Evolutionary conservation across 92 coral and sea anemone species (phyloP), one percentile per base, ranked within the genome.

Genomic region (Ricordea florida): DNA sequence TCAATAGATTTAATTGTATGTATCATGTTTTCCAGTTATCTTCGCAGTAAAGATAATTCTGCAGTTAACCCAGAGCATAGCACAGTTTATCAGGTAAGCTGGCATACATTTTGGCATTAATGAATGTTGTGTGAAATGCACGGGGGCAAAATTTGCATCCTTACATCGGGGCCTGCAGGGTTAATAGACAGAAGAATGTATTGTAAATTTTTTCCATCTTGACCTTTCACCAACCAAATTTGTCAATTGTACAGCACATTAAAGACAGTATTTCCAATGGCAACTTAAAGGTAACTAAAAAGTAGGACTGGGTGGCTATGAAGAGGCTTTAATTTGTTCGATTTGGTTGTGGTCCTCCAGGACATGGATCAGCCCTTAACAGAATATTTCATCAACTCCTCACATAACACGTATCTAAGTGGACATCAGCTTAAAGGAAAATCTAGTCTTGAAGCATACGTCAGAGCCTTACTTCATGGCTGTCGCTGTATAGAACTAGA

Each of bases 401-500:
- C 97, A 10, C 97, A 91, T 80, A 91, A 91, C 58, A 91, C 97
- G 0, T 91, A 91, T 78, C 71, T 91, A 28, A 91, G 83, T 38
- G 97, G 97, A 32, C 90, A 80, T 52, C 97, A 91, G 46, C 74
- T 91, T 52, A 88, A 85, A 33, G 97, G 97, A 9, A 77, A 49
- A 50, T 91, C 97, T 33, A 91, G 97, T 52, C 97, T 91, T 14
- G 97, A 91, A 74, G 90, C 97, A 7, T 91, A 91, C 25, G 89
- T 85, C 2, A 82, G 97, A 55, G 97, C 97, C 8, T 47, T 91
- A 28, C 82, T 91, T 11, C 97, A 62, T 35, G 97, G 97, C 57
- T 91, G 97, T 51, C 92, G 97, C 33, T 91, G 97, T 69, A 45
- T 91, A 31, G 97, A 91, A 51, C 88, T 91, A 0, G 97, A 91